A percentile compares a stretch with the other conserved stretches of the same genome.
Evolutionary conservation across 2,113 vertebrate genomes (phyloP).

Genomic region (Sapajus apella): DNA sequence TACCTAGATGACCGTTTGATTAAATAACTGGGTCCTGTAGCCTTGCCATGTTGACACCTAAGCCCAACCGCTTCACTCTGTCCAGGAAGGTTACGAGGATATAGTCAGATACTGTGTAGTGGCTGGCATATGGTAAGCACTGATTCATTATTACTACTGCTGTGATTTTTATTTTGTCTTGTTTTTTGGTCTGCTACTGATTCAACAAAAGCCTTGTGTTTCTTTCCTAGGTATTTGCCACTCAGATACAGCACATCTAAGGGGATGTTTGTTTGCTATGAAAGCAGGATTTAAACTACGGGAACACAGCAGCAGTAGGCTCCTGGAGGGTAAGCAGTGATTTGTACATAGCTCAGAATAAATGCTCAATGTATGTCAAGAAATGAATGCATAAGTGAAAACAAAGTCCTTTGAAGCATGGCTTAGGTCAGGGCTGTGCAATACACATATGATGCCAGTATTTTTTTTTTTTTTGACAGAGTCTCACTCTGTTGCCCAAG

Average conservation of each 20-base stretch:
- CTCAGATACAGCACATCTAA: neutral
- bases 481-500: no score
- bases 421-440: neutral
- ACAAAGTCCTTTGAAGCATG: neutral
- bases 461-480: no score
- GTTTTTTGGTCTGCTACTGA: neutral
- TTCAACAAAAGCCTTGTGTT: neutral
- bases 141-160: neutral
- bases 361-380: neutral
- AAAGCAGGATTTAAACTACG: neutral
- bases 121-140: neutral
- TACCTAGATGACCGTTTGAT: neutral
- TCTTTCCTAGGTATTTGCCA: neutral
- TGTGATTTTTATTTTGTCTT: neutral
- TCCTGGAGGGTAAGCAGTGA: neutral
- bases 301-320: neutral
- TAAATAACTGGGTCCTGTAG: neutral
- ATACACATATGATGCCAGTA: fast-evolving
- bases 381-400: neutral
- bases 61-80: neutral
- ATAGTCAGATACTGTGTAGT: neutral
- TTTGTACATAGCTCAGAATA: neutral
- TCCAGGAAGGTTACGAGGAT: neutral
- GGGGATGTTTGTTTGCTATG: neutral
- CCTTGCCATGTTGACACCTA: neutral